These are phyloP conservation scores for Tinea pellionella DNA, from an alignment of 2,888 invertebrate species.

Conservation along the genomic window DNA sequence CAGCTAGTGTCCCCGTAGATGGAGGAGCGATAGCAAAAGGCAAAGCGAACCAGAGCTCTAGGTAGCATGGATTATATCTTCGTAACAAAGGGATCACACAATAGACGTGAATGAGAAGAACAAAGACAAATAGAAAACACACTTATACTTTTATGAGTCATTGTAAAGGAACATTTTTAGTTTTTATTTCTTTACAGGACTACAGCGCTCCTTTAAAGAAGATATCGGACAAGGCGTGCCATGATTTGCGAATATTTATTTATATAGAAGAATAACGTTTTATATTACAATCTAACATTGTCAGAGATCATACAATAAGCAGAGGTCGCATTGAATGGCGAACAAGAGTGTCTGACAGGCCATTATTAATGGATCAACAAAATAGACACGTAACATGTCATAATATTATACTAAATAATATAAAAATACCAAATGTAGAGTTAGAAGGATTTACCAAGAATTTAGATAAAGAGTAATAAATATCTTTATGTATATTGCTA, in stretches of 20 bases:
- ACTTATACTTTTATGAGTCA: neutral
- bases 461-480: neutral
- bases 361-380: constrained; percentile 15
- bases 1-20: neutral
- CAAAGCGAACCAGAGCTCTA: neutral
- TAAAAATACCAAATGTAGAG: neutral
- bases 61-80: neutral
- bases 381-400: constrained; percentile 23
- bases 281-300: constrained; percentile 1
- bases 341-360: constrained; percentile 18
- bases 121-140: neutral
- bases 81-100: neutral
- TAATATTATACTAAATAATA: constrained; percentile 8
- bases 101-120: neutral
- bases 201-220: neutral
- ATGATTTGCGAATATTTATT: neutral
- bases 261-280: neutral
- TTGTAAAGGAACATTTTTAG: neutral
- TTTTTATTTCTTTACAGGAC: neutral
- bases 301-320: constrained; percentile 11
- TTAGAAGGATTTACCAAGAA: neutral
- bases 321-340: constrained; percentile 18
- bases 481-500: neutral
- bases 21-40: constrained; percentile 1
- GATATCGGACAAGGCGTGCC: neutral